phyloP scores from a whole-genome alignment of 1,140 invertebrate species.

The Paramacrobiotus metropolitanus region DNA sequence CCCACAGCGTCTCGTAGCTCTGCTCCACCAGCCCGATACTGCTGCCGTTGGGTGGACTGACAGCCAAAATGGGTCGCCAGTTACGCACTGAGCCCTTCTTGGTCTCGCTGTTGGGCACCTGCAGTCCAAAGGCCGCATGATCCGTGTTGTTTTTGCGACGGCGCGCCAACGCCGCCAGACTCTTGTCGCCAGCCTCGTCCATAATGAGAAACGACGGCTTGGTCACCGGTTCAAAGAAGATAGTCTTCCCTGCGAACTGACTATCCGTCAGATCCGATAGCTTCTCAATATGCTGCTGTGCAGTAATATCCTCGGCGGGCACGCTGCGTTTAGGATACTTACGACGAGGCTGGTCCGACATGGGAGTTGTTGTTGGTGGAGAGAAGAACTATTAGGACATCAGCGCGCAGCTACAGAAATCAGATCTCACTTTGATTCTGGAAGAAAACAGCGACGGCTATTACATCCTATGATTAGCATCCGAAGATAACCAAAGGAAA shows the following conservation, averaged over 20 bases:
- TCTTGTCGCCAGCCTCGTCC: neutral
- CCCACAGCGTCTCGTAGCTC: neutral
- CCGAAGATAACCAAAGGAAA: no score
- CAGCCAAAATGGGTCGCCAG: neutral
- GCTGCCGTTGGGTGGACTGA: neutral
- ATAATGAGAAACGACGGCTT: neutral
- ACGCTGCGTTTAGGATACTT: neutral
- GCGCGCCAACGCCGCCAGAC: neutral
- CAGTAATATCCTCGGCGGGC: neutral
- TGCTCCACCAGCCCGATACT: neutral
- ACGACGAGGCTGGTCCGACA: slow-evolving; percentile 1
- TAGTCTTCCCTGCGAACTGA: neutral
- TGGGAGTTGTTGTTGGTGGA: no score
- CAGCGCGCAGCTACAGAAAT: no score
- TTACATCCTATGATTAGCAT: no score
- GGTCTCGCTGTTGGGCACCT: neutral
- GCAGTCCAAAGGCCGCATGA: neutral
- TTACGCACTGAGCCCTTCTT: neutral
- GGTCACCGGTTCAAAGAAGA: neutral
- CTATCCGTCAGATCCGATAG: neutral
- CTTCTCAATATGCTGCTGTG: neutral
- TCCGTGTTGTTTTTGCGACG: neutral
- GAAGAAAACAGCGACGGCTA: no score
- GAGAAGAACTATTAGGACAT: no score
- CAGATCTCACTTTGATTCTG: no score